Evolutionary conservation across 2,113 vertebrate species (phyloP).

Genomic region (Octodon degus): DNA sequence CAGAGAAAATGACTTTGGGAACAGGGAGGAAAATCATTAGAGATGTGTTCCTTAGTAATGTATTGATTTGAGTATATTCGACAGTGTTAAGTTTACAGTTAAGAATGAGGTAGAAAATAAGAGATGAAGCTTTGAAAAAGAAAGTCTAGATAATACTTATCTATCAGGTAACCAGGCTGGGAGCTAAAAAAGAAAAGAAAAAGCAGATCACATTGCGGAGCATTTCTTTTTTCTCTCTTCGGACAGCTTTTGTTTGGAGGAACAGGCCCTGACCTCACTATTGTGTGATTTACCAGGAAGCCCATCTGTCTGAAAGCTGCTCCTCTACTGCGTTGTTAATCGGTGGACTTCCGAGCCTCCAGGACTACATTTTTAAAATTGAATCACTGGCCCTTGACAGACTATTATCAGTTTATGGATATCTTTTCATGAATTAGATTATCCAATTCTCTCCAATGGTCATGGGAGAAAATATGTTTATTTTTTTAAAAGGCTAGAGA

Average conservation of each 20-base stretch:
- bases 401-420: neutral
- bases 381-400: neutral
- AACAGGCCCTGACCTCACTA: neutral
- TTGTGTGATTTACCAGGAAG: neutral
- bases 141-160: neutral
- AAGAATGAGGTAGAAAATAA: conserved; percentile 35
- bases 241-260: neutral
- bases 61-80: neutral
- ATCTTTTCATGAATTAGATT: conserved; percentile 13
- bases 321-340: neutral
- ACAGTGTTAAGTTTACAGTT: conserved; percentile 34
- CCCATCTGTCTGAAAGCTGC: neutral
- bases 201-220: neutral
- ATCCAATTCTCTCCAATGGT: neutral
- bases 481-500: neutral
- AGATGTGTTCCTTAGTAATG: neutral
- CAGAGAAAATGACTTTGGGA: neutral
- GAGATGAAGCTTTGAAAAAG: neutral
- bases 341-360: neutral
- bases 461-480: neutral
- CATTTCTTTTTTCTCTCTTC: conserved; percentile 2
- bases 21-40: neutral
- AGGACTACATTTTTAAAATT: neutral
- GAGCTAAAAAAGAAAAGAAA: conserved; percentile 14
- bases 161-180: neutral